phyloP scores from a whole-genome alignment of 2,888 invertebrate species.

The Chloroclysta siterata region DNA sequence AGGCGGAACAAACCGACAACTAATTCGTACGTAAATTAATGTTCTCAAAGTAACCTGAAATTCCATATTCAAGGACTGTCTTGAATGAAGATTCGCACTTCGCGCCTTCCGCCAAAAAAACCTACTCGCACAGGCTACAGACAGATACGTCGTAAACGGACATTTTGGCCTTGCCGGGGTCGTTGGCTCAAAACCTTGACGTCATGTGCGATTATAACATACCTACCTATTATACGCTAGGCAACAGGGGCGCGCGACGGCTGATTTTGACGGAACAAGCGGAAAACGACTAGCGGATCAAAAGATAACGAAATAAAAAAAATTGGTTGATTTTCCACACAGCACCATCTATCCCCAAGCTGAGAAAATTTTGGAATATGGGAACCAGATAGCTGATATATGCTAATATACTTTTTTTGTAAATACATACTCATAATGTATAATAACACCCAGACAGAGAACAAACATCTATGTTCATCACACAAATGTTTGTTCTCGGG shows the following conservation, averaged over 20 bases:
- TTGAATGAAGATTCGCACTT: conserved; percentile 40
- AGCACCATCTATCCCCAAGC: too few species aligned
- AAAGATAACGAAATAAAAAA: too few species aligned
- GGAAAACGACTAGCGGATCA: conserved; percentile 23
- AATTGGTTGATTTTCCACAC: too few species aligned
- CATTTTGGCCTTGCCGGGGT: conserved; percentile 69
- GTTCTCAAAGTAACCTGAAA: conserved; percentile 27
- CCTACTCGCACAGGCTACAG: conserved; percentile 34
- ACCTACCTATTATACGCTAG: conserved; percentile 45
- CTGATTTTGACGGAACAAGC: conserved; percentile 31
- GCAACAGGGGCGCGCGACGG: conserved; percentile 46
- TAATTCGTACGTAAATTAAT: not conserved
- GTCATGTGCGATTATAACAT: conserved; percentile 51
- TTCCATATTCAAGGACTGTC: conserved; percentile 40
- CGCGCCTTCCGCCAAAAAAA: conserved; percentile 44
- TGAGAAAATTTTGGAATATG: too few species aligned
- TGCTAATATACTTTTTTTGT: too few species aligned
- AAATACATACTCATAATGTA: too few species aligned
- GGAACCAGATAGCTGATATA: too few species aligned
- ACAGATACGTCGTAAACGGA: conserved; percentile 49
- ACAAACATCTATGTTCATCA: too few species aligned
- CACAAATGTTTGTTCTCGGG: too few species aligned
- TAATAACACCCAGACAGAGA: too few species aligned
- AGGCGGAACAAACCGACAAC: conserved; percentile 3
- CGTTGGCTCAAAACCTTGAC: conserved; percentile 68